These are phyloP conservation scores for Idaea straminata DNA, from an alignment of 2,888 invertebrate genomes.

Conservation along the genomic window DNA sequence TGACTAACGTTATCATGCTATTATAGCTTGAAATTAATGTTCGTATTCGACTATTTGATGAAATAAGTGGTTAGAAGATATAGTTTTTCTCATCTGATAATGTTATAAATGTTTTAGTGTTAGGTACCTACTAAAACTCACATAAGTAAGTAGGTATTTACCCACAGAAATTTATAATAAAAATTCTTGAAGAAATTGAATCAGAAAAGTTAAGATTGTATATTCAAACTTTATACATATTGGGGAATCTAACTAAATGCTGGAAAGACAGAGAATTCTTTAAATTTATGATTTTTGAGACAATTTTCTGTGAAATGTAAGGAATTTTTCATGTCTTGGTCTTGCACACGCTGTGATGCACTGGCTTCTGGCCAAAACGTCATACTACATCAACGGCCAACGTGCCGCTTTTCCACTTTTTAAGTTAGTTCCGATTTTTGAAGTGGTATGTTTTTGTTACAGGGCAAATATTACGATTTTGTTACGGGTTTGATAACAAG, in stretches of 20 bases:
- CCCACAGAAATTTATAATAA: background rate
- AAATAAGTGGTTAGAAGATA: background rate
- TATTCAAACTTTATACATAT: background rate
- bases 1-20: conserved; percentile 27
- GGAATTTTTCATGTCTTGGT: background rate
- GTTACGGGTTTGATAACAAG: too few species aligned
- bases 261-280: background rate
- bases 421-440: conserved; percentile 18
- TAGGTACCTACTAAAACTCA: background rate
- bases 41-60: conserved; percentile 10
- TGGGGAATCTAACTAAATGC: background rate
- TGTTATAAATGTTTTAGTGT: background rate
- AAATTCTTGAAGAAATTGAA: background rate
- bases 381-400: conserved; percentile 16
- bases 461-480: background rate
- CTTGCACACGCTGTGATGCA: conserved; percentile 6
- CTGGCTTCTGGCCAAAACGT: conserved; percentile 28
- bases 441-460: conserved; percentile 14
- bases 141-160: background rate
- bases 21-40: conserved; percentile 27
- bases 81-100: background rate
- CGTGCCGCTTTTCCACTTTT: conserved; percentile 12
- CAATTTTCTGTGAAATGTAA: background rate
- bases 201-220: background rate
- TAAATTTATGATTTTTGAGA: background rate